These are phyloP conservation scores for Entosphenus tridentatus DNA, from an alignment of 2,113 vertebrate species.

Conservation along the genomic window DNA sequence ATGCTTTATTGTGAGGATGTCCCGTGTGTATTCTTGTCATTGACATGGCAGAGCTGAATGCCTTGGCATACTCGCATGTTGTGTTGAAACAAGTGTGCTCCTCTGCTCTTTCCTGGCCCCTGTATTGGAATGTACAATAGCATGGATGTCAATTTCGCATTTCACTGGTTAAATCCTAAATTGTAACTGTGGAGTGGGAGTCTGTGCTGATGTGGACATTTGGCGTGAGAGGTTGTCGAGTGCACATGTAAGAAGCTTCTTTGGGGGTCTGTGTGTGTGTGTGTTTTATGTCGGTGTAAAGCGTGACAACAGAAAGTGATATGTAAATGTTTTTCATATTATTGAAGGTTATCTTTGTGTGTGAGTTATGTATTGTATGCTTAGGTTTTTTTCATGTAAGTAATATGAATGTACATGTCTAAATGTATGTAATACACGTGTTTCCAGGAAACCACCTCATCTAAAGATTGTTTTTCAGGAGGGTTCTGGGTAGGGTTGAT, in stretches of 20 bases:
- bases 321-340: neutral
- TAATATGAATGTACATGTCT: neutral
- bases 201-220: too few species aligned
- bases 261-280: neutral
- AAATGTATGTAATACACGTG: conserved; percentile 3
- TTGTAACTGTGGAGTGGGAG: too few species aligned
- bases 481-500: too few species aligned
- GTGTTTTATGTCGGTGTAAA: neutral
- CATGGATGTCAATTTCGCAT: too few species aligned
- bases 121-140: too few species aligned
- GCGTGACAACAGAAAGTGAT: neutral
- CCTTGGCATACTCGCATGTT: neutral
- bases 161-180: too few species aligned
- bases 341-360: neutral
- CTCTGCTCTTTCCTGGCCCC: too few species aligned
- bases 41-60: neutral
- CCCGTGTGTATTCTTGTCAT: neutral
- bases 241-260: neutral
- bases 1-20: too few species aligned
- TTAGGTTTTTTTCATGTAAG: neutral
- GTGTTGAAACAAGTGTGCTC: neutral
- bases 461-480: neutral
- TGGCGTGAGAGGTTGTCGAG: too few species aligned
- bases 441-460: neutral
- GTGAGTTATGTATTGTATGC: neutral